These are phyloP conservation scores for Phaethon lepturus DNA, from an alignment of 2,113 vertebrate species.

Conservation along the genomic window DNA sequence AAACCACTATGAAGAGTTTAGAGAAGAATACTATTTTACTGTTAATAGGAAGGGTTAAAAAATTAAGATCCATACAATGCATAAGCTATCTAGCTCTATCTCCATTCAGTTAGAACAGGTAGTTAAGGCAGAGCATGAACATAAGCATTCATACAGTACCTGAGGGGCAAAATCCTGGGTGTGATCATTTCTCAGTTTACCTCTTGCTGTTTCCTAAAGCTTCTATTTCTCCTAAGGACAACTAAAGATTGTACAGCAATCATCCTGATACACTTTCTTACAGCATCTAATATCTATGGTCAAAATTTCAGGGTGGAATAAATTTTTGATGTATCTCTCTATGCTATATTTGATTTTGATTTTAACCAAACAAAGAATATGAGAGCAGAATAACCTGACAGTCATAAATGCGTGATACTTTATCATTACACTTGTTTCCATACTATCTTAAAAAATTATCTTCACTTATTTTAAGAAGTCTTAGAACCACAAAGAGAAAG, in stretches of 20 bases:
- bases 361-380: not conserved
- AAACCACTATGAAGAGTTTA: not conserved
- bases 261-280: not conserved
- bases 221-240: not conserved
- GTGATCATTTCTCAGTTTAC: not conserved
- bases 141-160: not conserved
- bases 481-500: not conserved
- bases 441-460: not conserved
- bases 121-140: not conserved
- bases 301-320: not conserved
- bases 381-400: not conserved
- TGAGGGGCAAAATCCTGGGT: not conserved
- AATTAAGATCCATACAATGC: not conserved
- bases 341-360: not conserved
- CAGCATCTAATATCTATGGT: not conserved
- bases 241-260: not conserved
- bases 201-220: not conserved
- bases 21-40: not conserved
- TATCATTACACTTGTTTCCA: not conserved
- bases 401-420: not conserved
- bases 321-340: not conserved
- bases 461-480: not conserved
- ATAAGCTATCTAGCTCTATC: not conserved
- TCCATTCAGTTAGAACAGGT: not conserved
- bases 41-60: not conserved